A percentile compares a stretch with the other conserved stretches of the same genome.
These are phyloP conservation scores for Takifugu rubripes DNA, from an alignment of 2,797 vertebrate species.

Conservation along the genomic window DNA sequence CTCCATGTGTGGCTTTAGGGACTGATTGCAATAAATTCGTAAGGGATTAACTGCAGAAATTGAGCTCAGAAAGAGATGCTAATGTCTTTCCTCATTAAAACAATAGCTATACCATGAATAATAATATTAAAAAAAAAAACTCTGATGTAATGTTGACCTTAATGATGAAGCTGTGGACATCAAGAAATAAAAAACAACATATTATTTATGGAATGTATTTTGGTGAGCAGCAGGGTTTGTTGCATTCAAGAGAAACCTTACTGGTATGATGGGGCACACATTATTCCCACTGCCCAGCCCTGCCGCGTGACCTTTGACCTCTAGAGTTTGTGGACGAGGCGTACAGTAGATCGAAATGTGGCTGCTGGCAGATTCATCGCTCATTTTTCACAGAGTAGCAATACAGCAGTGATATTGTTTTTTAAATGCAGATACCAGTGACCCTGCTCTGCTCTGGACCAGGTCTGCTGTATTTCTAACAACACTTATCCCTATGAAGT, in stretches of 20 bases:
- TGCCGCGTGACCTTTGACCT: constrained; percentile 1
- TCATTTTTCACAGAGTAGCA: constrained; percentile 36
- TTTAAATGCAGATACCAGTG: neutral
- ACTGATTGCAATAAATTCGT: neutral
- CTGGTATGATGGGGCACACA: constrained; percentile 63
- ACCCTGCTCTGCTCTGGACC: constrained; percentile 22
- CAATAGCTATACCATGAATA: neutral
- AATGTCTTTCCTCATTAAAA: neutral
- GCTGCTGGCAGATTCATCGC: neutral
- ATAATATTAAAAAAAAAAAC: neutral
- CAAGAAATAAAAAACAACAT: neutral
- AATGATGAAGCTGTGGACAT: constrained; percentile 40
- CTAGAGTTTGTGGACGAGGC: constrained; percentile 8
- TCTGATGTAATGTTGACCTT: constrained; percentile 23
- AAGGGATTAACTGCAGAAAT: neutral
- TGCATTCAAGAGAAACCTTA: constrained; percentile 63
- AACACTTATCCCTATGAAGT: constrained; percentile 1
- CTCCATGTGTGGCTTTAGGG: constrained; percentile 9
- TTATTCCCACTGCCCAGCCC: constrained; percentile 19
- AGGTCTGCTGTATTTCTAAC: constrained; percentile 32
- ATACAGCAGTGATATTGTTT: constrained; percentile 44
- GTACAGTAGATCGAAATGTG: neutral
- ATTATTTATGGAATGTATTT: constrained; percentile 1
- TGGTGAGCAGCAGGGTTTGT: constrained; percentile 19
- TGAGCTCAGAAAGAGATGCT: too few species aligned